A percentile compares a stretch with the other conserved stretches of the same genome.
phyloP scores from a whole-genome alignment of 2,888 invertebrate genomes.

The Ganaspis brasiliensis region DNA sequence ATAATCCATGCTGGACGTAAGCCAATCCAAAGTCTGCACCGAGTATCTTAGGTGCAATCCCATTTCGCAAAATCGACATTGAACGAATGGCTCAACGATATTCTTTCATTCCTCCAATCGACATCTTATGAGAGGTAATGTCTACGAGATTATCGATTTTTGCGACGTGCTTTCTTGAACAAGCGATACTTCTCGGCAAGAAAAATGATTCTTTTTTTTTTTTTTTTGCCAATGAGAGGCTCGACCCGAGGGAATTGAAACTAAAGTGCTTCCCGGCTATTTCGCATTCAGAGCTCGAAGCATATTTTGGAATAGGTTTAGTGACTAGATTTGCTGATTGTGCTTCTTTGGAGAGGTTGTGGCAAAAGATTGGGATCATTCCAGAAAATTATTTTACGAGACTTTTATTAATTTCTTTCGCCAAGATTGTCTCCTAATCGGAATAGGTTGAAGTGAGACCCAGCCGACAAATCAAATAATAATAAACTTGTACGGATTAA shows the following conservation, averaged over 20 bases:
- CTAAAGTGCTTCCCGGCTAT: slow-evolving; percentile 32
- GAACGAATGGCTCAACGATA: slow-evolving; percentile 43
- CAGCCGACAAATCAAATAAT: background rate
- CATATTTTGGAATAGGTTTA: slow-evolving; percentile 30
- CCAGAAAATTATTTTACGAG: too few relatives aligned
- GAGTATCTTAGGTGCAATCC: slow-evolving; percentile 56
- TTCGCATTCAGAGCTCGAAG: background rate
- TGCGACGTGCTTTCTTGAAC: slow-evolving; percentile 25
- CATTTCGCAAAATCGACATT: slow-evolving; percentile 54
- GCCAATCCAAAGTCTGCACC: slow-evolving; percentile 71
- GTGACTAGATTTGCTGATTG: slow-evolving; percentile 15
- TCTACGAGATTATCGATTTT: slow-evolving; percentile 41
- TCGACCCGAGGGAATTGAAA: slow-evolving; percentile 29
- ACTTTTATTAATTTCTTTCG: too few relatives aligned
- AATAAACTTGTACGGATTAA: slow-evolving; percentile 1
- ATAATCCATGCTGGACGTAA: slow-evolving; percentile 71
- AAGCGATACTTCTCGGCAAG: slow-evolving; percentile 33
- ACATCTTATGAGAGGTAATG: slow-evolving; percentile 35
- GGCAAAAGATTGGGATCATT: background rate
- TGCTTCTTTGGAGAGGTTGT: background rate
- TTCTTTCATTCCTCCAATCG: slow-evolving; percentile 29
- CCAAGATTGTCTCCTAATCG: too few relatives aligned
- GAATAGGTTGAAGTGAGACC: too few relatives aligned
- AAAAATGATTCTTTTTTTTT: slow-evolving; percentile 38
- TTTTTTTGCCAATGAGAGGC: slow-evolving; percentile 30